Evolutionary conservation across 2,113 vertebrate species (phyloP).

Genomic region (Phyllostomus hastatus): DNA sequence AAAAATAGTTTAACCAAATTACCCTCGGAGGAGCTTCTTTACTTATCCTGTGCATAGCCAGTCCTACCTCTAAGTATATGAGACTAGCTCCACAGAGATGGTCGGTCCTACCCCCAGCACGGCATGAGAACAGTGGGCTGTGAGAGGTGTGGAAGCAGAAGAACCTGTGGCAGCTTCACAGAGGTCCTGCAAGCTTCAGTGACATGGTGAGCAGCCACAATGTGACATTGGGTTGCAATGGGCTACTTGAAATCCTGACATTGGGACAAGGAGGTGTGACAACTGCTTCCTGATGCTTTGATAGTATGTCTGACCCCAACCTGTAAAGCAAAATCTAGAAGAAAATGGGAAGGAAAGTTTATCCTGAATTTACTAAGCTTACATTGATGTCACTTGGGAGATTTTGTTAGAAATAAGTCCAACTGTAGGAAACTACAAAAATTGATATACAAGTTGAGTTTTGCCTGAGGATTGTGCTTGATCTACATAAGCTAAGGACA

Average conservation of each 20-base stretch:
- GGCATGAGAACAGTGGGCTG: not conserved
- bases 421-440: not conserved
- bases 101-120: no score
- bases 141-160: not conserved
- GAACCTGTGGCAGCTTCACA: not conserved
- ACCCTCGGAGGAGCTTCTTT: not conserved
- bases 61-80: not conserved
- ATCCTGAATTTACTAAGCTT: not conserved
- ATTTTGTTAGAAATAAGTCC: not conserved
- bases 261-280: not conserved
- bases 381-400: not conserved
- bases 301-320: not conserved
- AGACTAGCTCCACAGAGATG: not conserved
- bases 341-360: not conserved
- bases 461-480: not conserved
- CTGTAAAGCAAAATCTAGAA: not conserved
- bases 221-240: not conserved
- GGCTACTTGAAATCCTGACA: not conserved
- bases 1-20: not conserved
- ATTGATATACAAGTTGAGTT: not conserved
- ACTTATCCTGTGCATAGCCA: not conserved
- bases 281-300: not conserved
- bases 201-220: accelerated
- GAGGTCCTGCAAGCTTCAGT: not conserved
- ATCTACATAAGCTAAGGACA: not conserved